phyloP scores from a whole-genome alignment of 35 echinoderm and acorn worm genomes.

The Apostichopus californicus region DNA sequence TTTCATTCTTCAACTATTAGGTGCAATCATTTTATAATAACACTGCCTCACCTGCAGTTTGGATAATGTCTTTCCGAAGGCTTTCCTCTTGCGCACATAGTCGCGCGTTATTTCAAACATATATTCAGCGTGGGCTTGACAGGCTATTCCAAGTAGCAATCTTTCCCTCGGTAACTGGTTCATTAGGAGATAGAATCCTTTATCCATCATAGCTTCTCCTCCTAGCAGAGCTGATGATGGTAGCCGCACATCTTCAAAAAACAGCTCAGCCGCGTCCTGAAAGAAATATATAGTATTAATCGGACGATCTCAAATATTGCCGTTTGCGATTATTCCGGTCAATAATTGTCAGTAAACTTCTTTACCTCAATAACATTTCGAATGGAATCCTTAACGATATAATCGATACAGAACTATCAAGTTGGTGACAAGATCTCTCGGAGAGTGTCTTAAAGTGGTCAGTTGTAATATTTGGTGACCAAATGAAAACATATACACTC shows the following conservation, averaged over 20 bases:
- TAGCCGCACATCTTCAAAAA: constrained; percentile 86
- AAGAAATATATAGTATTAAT: neutral
- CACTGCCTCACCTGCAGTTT: constrained; percentile 66
- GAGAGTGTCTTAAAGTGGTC: too few species aligned
- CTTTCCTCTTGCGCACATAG: constrained; percentile 75
- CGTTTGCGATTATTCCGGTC: too few species aligned
- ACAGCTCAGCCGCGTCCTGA: constrained; percentile 79
- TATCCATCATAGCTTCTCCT: constrained; percentile 40
- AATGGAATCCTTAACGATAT: too few species aligned
- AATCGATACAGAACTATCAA: too few species aligned
- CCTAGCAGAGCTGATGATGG: constrained; percentile 69
- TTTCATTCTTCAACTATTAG: too few species aligned
- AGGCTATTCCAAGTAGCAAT: constrained; percentile 20
- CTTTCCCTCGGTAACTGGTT: constrained; percentile 76
- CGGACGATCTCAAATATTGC: too few species aligned
- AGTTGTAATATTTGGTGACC: too few species aligned
- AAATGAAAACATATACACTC: too few species aligned
- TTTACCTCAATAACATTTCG: too few species aligned
- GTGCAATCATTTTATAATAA: too few species aligned
- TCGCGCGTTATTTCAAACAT: constrained; percentile 85
- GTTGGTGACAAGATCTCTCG: too few species aligned
- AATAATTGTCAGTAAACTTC: too few species aligned
- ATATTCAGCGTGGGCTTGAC: constrained; percentile 49
- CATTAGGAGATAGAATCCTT: constrained; percentile 83
- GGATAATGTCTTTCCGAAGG: constrained; percentile 76